These are phyloP conservation scores for Cynopterus sphinx DNA, from an alignment of 2,797 vertebrate species.

Conservation along the genomic window DNA sequence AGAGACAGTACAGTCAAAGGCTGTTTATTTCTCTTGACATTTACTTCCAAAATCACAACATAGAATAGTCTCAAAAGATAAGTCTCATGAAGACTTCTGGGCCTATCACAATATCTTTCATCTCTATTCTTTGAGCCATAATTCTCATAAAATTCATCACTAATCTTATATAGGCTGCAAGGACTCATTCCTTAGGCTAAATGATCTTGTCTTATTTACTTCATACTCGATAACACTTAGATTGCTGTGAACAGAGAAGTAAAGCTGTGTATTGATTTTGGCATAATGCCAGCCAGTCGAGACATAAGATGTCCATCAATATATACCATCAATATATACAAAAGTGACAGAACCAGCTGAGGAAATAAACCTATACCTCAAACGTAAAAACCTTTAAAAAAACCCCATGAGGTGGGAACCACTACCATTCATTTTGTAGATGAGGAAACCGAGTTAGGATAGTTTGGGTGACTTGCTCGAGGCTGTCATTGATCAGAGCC, in stretches of 20 bases:
- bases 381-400: not conserved
- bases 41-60: not conserved
- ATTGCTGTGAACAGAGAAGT: not conserved
- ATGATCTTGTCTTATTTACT: not conserved
- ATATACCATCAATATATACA: rapidly evolving
- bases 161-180: not conserved
- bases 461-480: not conserved
- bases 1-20: not conserved
- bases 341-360: not conserved
- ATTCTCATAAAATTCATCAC: not conserved
- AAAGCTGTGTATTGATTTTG: not conserved
- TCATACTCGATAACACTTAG: not conserved
- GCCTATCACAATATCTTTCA: not conserved
- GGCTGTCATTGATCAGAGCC: not conserved
- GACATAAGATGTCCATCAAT: not conserved
- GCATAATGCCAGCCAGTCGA: not conserved
- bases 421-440: not conserved
- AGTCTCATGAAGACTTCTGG: not conserved
- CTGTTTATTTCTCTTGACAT: not conserved
- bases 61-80: not conserved
- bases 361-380: not conserved
- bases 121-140: not conserved
- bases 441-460: not conserved
- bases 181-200: not conserved
- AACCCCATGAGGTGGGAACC: rapidly evolving